Conservation (phyloP, 2,113 vertebrate genomes). For the Heterocephalus glaber region DNA sequence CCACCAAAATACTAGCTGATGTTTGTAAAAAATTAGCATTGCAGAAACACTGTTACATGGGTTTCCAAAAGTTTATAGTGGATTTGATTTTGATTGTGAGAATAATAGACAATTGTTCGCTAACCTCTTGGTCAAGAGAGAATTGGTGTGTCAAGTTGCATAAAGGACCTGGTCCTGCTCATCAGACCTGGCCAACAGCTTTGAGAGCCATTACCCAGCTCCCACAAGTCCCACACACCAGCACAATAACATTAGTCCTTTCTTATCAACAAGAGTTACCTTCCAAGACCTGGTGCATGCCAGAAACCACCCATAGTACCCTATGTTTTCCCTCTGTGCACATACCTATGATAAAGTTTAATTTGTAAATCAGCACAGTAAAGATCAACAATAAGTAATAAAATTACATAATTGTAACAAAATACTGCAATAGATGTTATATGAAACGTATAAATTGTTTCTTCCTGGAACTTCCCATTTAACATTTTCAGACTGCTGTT, state of each 20-base stretch:
- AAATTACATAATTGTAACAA: background rate
- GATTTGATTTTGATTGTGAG: background rate
- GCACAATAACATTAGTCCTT: background rate
- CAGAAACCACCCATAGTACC: background rate
- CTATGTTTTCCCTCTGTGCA: background rate
- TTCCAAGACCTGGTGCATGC: too few species aligned
- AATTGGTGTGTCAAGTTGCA: background rate
- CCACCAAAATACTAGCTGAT: background rate
- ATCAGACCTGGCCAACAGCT: background rate
- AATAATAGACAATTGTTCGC: background rate
- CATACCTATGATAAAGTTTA: background rate
- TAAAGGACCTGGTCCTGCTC: background rate
- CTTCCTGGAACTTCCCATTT: background rate
- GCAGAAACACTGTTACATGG: background rate
- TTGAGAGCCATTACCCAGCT: rapidly evolving
- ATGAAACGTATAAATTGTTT: background rate
- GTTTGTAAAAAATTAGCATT: background rate
- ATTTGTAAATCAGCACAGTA: background rate
- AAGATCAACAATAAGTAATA: background rate
- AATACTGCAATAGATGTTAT: background rate
- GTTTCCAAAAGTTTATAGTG: background rate
- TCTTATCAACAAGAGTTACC: rapidly evolving
- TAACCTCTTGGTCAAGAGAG: background rate
- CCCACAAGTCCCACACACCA: background rate
- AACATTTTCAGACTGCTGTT: background rate